These are phyloP conservation scores for Todus mexicanus DNA, from an alignment of 2,797 vertebrate species.

Conservation along the genomic window DNA sequence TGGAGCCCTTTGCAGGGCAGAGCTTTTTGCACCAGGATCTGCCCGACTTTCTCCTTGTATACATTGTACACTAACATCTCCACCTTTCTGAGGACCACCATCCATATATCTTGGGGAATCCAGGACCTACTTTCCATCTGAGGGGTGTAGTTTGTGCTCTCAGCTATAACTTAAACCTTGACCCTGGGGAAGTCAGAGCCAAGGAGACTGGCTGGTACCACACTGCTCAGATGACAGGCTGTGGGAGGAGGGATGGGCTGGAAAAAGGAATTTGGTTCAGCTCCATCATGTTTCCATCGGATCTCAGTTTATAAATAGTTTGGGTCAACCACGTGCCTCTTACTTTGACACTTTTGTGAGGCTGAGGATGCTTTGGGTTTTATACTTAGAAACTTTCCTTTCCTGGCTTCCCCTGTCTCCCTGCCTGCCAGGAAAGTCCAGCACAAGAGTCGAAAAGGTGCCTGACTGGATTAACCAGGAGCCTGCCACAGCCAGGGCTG, in stretches of 20 bases:
- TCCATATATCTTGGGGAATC: background rate
- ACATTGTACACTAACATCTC: background rate
- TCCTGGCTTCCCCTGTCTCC: background rate
- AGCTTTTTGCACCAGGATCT: background rate
- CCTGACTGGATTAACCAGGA: background rate
- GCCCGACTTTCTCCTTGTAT: background rate
- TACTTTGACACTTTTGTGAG: background rate
- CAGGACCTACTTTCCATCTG: background rate
- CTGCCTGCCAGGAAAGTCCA: conserved; percentile 17
- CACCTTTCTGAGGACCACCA: background rate
- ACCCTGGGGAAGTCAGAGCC: background rate
- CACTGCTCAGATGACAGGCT: background rate
- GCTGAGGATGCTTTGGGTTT: background rate
- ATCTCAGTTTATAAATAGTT: background rate
- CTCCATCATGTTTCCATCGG: background rate
- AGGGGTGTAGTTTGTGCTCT: background rate
- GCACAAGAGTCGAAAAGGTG: background rate
- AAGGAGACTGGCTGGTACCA: background rate
- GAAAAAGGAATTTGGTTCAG: background rate
- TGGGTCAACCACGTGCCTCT: background rate
- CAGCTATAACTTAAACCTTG: background rate
- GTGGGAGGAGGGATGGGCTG: background rate
- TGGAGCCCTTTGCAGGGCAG: background rate
- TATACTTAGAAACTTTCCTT: conserved; percentile 31
- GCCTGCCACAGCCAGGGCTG: background rate